Evolutionary conservation across 2,888 invertebrate species (phyloP).

Genomic region (Rhodophaea formosa): DNA sequence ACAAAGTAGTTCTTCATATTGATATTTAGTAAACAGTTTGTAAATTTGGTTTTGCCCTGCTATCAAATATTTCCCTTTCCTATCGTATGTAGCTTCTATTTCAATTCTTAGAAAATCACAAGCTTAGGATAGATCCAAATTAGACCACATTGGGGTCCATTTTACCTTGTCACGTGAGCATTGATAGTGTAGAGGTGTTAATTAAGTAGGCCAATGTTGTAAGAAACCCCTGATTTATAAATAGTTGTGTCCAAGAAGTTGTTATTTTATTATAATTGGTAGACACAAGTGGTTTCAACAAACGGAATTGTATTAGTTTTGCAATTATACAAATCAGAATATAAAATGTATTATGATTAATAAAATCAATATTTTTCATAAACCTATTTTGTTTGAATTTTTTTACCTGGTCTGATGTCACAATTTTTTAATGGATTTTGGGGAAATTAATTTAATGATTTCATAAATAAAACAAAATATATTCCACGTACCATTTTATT

Average conservation of each 20-base stretch:
- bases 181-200: slow-evolving; percentile 28
- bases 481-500: slow-evolving; percentile 65
- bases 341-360: slow-evolving; percentile 1
- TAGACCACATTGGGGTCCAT: slow-evolving; percentile 40
- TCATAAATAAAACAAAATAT: slow-evolving; percentile 35
- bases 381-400: background rate
- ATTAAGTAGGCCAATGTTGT: slow-evolving; percentile 17
- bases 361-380: slow-evolving; percentile 11
- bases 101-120: background rate
- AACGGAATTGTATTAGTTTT: slow-evolving; percentile 4
- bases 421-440: too few relatives aligned
- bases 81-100: too few relatives aligned
- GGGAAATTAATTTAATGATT: too few relatives aligned
- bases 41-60: too few relatives aligned
- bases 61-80: too few relatives aligned
- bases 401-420: background rate
- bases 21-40: too few relatives aligned
- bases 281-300: background rate
- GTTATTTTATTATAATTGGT: slow-evolving; percentile 2
- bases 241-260: background rate
- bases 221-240: slow-evolving; percentile 1
- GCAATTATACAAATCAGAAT: background rate
- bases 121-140: slow-evolving; percentile 8
- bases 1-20: too few relatives aligned
- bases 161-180: slow-evolving; percentile 23